Evolutionary conservation across 2,113 vertebrate species (phyloP).

Genomic region (Bucco capensis): DNA sequence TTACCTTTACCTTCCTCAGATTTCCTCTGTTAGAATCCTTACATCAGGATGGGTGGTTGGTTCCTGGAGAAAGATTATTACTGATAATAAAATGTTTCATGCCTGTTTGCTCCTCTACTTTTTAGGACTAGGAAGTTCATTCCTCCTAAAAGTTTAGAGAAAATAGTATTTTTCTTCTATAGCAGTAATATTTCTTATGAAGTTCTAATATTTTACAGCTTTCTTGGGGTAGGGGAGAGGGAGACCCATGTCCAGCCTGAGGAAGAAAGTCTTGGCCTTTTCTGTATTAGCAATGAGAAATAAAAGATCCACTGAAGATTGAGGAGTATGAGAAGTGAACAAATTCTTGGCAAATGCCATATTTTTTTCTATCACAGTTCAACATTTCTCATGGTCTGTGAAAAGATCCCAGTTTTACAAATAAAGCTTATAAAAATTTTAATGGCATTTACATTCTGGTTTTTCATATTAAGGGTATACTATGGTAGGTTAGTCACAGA

Average conservation of each 20-base stretch:
- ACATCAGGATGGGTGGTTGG: not conserved
- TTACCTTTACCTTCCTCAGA: slow-evolving; percentile 57
- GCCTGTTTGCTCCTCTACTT: not conserved
- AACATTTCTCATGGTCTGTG: not conserved
- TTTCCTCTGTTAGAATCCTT: slow-evolving; percentile 22
- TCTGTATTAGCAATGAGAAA: not conserved
- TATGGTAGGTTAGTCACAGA: not conserved
- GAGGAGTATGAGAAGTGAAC: not conserved
- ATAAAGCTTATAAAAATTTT: not conserved
- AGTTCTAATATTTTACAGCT: not conserved
- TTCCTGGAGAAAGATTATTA: not conserved
- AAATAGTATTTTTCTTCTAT: not conserved
- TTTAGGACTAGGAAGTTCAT: not conserved
- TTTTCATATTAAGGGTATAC: not conserved
- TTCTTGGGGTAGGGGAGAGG: not conserved
- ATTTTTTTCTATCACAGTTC: not conserved
- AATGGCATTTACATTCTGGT: not conserved
- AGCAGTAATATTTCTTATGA: not conserved
- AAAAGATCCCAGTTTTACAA: not conserved
- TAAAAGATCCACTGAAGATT: not conserved
- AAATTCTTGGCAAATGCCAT: not conserved
- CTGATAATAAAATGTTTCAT: not conserved
- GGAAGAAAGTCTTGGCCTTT: not conserved
- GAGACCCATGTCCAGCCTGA: not conserved
- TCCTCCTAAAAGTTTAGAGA: not conserved